Evolutionary conservation across 1,140 invertebrate species (phyloP).

Genomic region (Drosophila simulans): DNA sequence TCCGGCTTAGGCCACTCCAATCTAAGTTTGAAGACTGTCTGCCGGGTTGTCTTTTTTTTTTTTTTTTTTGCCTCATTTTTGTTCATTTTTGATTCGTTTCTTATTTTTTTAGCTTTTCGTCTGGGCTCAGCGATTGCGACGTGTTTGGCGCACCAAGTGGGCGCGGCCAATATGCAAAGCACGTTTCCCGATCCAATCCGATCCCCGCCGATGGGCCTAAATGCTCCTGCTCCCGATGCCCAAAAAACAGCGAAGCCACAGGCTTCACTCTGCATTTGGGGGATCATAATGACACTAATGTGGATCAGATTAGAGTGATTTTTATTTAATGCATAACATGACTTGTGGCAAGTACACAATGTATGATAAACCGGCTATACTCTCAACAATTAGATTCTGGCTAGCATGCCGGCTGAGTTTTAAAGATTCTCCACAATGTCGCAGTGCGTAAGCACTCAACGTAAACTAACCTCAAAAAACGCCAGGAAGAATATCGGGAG

Average conservation of each 20-base stretch:
- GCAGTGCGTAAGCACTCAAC: constrained; percentile 7
- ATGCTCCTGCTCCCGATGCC: constrained; percentile 31
- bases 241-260: constrained; percentile 16
- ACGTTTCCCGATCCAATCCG: constrained; percentile 43
- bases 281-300: constrained; percentile 44
- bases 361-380: neutral
- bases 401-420: neutral
- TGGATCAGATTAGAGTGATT: constrained; percentile 27
- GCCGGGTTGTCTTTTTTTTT: neutral
- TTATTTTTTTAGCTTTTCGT: constrained; percentile 6
- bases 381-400: neutral
- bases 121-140: constrained; percentile 43
- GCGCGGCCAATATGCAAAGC: constrained; percentile 64
- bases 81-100: neutral
- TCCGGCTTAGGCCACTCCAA: constrained; percentile 32
- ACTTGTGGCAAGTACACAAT: neutral
- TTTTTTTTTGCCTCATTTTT: neutral
- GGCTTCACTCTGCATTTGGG: constrained; percentile 11
- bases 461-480: neutral
- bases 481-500: constrained; percentile 6
- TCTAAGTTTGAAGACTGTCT: constrained; percentile 28
- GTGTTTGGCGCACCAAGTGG: constrained; percentile 75
- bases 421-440: constrained; percentile 6
- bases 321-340: neutral
- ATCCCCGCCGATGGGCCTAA: constrained; percentile 18